Evolutionary conservation across 1,140 invertebrate species (phyloP).

Genomic region (Antheraea pernyi): DNA sequence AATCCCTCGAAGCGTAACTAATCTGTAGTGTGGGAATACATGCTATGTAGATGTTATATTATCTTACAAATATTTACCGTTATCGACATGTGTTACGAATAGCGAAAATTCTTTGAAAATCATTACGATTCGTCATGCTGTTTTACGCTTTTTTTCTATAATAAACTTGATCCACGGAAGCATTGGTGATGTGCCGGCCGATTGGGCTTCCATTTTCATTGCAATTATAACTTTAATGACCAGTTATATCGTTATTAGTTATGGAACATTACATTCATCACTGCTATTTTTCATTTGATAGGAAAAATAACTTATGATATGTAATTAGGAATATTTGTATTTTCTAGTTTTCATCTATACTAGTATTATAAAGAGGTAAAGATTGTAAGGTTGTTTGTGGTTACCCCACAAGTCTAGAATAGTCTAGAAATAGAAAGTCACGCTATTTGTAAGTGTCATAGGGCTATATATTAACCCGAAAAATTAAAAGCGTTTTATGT

Average conservation of each 20-base stretch:
- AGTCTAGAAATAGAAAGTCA: no score
- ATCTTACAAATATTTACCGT: slow-evolving; percentile 53
- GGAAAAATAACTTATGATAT: no score
- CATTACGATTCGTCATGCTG: slow-evolving; percentile 25
- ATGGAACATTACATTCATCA: no score
- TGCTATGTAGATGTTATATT: slow-evolving; percentile 33
- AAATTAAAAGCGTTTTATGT: no score
- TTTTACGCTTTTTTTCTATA: slow-evolving; percentile 56
- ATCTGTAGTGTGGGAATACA: slow-evolving; percentile 64
- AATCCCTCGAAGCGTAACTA: slow-evolving; percentile 31
- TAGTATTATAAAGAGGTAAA: no score
- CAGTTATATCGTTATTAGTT: slow-evolving; percentile 25
- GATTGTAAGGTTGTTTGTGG: no score
- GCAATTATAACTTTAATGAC: slow-evolving; percentile 35
- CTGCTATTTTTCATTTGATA: no score
- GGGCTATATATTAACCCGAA: no score
- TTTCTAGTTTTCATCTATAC: no score
- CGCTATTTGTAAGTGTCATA: no score
- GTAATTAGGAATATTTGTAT: not conserved
- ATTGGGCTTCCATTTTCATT: slow-evolving; percentile 64
- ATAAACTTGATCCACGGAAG: slow-evolving; percentile 61
- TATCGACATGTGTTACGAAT: slow-evolving; percentile 40
- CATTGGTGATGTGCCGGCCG: slow-evolving; percentile 38
- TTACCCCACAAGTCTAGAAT: no score
- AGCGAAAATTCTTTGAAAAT: slow-evolving; percentile 42